Conservation (phyloP, 2,797 vertebrate genomes). For the Varecia variegata region DNA sequence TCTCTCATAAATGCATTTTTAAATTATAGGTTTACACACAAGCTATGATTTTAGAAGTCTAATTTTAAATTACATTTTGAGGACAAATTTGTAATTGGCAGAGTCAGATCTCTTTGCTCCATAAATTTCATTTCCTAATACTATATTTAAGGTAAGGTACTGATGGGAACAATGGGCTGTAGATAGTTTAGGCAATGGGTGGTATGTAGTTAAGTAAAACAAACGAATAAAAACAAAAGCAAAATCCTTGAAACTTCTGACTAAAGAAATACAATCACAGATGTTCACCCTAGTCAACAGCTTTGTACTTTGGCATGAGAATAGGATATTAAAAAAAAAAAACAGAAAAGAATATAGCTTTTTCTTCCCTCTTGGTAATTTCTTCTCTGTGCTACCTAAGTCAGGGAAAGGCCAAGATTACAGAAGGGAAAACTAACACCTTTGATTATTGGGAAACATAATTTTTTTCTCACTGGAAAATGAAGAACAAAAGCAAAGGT, state of each 20-base stretch:
- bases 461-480: slow-evolving; percentile 30
- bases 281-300: slow-evolving; percentile 40
- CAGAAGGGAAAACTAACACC: slow-evolving; percentile 17
- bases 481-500: slow-evolving; percentile 43
- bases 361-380: slow-evolving; percentile 33
- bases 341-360: neutral
- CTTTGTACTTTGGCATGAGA: slow-evolving; percentile 3
- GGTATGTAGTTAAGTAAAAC: neutral
- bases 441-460: slow-evolving; percentile 14
- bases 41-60: neutral
- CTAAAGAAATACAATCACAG: slow-evolving; percentile 27
- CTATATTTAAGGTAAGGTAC: neutral
- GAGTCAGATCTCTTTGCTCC: neutral
- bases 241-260: neutral
- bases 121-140: neutral
- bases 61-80: slow-evolving; percentile 8
- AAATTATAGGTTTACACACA: neutral
- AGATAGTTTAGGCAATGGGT: neutral
- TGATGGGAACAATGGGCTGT: neutral
- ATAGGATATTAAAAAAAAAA: neutral
- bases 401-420: neutral
- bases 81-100: neutral
- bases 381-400: neutral
- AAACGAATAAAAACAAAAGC: neutral
- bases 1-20: neutral